Percentiles rank a stretch among this genome's conserved stretches.
phyloP scores from a whole-genome alignment of 2,797 vertebrate species.

The Poeciliopsis gracilis region DNA sequence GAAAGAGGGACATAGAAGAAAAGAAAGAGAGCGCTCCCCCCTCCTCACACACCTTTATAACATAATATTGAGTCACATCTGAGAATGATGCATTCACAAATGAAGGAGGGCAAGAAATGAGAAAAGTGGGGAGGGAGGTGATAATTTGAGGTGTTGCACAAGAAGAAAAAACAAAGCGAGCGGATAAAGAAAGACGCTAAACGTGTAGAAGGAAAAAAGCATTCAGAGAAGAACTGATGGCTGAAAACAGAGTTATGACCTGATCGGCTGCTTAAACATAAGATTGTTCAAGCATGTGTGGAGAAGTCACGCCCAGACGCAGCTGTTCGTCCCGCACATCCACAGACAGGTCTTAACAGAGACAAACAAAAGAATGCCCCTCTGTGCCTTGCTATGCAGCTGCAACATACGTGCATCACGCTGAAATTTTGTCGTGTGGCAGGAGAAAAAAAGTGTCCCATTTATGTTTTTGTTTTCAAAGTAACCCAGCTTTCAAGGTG shows the following conservation, averaged over 20 bases:
- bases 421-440: neutral
- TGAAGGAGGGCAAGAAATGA: constrained; percentile 38
- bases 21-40: constrained; percentile 33
- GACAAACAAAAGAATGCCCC: neutral
- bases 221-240: neutral
- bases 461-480: constrained; percentile 6
- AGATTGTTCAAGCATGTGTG: neutral
- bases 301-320: constrained; percentile 7
- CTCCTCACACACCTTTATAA: constrained; percentile 38
- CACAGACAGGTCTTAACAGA: constrained; percentile 20
- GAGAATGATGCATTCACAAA: constrained; percentile 58
- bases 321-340: constrained; percentile 1
- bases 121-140: constrained; percentile 27
- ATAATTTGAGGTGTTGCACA: constrained; percentile 37
- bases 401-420: neutral
- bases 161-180: constrained; percentile 44
- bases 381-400: neutral
- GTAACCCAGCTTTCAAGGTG: neutral
- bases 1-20: constrained; percentile 43
- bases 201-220: neutral
- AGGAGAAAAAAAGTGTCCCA: neutral
- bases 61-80: constrained; percentile 58
- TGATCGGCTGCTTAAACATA: constrained; percentile 5
- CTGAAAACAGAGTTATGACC: neutral
- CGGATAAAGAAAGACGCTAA: constrained; percentile 6